Percentiles rank a stretch among this genome's conserved stretches.
phyloP scores from a whole-genome alignment of 1,140 invertebrate genomes.

The Gonioctena quinquepunctata region DNA sequence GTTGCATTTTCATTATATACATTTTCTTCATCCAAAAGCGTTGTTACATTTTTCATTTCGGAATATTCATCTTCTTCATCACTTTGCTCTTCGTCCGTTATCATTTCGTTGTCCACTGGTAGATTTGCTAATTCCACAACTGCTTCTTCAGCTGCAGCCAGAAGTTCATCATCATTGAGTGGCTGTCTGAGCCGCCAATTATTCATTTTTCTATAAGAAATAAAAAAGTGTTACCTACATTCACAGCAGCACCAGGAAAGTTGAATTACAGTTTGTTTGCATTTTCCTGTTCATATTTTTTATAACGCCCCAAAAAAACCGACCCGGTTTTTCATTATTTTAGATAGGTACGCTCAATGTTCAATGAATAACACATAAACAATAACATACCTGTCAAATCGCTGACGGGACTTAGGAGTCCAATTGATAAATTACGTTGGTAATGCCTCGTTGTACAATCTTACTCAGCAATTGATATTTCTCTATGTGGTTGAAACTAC shows the following conservation, averaged over 20 bases:
- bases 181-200: background rate
- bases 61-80: constrained; percentile 12
- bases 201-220: constrained; percentile 4
- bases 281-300: constrained; percentile 53
- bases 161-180: constrained; percentile 3
- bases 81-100: constrained; percentile 11
- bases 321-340: background rate
- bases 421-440: constrained; percentile 1
- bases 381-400: constrained; percentile 9
- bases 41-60: background rate
- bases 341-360: background rate
- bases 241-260: too few relatives aligned
- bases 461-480: constrained; percentile 21
- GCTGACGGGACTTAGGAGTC: constrained; percentile 5
- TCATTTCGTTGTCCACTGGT: constrained; percentile 8
- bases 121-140: constrained; percentile 4
- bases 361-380: constrained; percentile 4
- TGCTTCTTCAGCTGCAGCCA: background rate
- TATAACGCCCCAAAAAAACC: constrained; percentile 55
- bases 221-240: too few relatives aligned
- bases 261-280: background rate
- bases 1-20: background rate
- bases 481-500: background rate
- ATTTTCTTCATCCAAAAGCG: background rate
- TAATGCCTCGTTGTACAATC: constrained; percentile 15